Base-by-base conservation (phyloP, 2,888 invertebrate species). In the Cenopis cana region DNA sequence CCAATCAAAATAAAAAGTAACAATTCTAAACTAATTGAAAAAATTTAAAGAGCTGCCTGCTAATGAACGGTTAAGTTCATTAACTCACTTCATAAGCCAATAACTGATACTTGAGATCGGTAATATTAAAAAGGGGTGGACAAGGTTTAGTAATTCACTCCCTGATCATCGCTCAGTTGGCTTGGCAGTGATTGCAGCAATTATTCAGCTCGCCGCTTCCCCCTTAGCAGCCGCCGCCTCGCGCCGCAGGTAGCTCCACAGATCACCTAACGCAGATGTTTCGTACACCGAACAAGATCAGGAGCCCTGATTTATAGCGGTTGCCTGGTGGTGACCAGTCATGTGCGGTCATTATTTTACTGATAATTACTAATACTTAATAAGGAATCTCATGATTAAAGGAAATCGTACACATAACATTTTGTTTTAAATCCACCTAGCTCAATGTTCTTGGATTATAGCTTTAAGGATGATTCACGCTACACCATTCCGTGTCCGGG, bases 151-250 rank as follows among this genome's bases (percentile, higher is more conserved):
- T 76, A 75, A 76, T 76, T 77, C 77, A 78, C 78, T 76, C 77
- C 78, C 76, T 78, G 81, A 84, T 84, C 81, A 81, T 81, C 82
- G 85, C 82, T 85, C 85, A 85, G 85, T 85, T 85, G 85, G 85
- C 83, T 85, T 82, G 85, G 82, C 85, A 83, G 83, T 88, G 89
- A 91, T 91, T 89, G 87, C 81, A 74, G 85, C 85, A 87, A 91
- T 91, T 88, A 90, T 84, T 90, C 88, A 90, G 87, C 82, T 85
- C 85, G 79, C 81, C 87, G 85, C 87, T 83, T 84, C 81, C 83
- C 83, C 82, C 82, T 84, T 78, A 67, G 73, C 80, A 64, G 75
- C 33, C 56, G 60, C 60, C 60, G 60, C 60, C 59, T 24, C 60
- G 55, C 70, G 56, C 55, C 71, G 71, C 67, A 66, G 70, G 65